These are phyloP conservation scores for Nothobranchius kuhntae DNA, from an alignment of 2,113 vertebrate species.

Conservation along the genomic window DNA sequence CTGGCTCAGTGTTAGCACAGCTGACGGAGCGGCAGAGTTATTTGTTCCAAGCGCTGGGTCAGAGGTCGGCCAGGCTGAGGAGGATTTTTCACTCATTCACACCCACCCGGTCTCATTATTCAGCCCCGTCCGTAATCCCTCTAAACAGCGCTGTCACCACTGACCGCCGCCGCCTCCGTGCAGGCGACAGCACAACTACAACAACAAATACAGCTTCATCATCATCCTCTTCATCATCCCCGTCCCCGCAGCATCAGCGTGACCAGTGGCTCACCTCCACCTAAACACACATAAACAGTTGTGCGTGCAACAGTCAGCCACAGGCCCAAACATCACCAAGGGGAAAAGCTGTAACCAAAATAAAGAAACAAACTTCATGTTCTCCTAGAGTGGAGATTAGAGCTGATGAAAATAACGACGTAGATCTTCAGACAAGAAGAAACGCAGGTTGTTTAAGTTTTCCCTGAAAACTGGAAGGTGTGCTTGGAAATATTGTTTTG, in stretches of 20 bases:
- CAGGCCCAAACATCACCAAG: conserved; percentile 17
- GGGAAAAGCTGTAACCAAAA: conserved; percentile 45
- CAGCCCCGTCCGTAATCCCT: conserved; percentile 61
- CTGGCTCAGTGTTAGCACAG: conserved; percentile 59
- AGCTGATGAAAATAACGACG: neutral
- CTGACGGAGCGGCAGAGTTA: conserved; percentile 65
- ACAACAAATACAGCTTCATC: conserved; percentile 73
- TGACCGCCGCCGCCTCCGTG: conserved; percentile 37
- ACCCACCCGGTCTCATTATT: conserved; percentile 66
- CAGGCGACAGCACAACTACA: conserved; percentile 53
- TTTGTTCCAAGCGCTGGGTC: conserved; percentile 64
- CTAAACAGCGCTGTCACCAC: conserved; percentile 57
- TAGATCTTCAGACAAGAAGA: conserved; percentile 1
- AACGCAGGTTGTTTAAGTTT: neutral
- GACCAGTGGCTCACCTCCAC: conserved; percentile 23
- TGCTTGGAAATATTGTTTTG: neutral
- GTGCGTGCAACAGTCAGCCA: conserved; percentile 20
- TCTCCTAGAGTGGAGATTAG: conserved; percentile 36
- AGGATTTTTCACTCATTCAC: conserved; percentile 67
- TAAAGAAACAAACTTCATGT: conserved; percentile 33
- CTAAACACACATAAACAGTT: conserved; percentile 30
- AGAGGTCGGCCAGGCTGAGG: conserved; percentile 60
- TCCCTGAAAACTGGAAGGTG: neutral
- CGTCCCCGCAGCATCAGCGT: conserved; percentile 52
- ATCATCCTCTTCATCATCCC: conserved; percentile 68